phyloP scores from a whole-genome alignment of 2,888 invertebrate species.

The Mythimna loreyi region DNA sequence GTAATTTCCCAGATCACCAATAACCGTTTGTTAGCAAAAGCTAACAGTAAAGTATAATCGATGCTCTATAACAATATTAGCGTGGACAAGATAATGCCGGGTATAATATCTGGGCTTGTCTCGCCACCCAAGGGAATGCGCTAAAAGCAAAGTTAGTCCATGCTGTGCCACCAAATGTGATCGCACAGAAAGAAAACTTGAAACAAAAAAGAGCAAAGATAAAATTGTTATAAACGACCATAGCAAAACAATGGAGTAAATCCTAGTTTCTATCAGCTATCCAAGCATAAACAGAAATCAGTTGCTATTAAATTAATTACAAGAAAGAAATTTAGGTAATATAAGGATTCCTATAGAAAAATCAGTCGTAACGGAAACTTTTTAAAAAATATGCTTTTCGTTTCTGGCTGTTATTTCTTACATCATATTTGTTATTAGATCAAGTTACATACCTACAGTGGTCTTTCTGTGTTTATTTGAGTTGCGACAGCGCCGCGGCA shows the following conservation, averaged over 20 bases:
- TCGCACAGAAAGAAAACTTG: conserved; percentile 24
- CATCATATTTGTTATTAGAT: neutral
- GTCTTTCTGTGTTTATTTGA: neutral
- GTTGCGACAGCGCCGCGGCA: neutral
- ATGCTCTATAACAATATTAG: conserved; percentile 45
- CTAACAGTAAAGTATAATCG: conserved; percentile 22
- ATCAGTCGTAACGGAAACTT: no score
- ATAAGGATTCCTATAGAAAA: neutral
- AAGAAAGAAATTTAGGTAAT: neutral
- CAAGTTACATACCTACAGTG: neutral
- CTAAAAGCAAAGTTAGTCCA: conserved; percentile 60
- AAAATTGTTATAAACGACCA: neutral
- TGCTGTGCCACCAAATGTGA: neutral
- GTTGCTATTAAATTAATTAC: neutral
- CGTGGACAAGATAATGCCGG: conserved; percentile 50
- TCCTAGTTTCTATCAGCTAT: neutral
- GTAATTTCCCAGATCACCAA: neutral
- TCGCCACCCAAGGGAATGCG: conserved; percentile 52
- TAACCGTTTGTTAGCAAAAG: conserved; percentile 6
- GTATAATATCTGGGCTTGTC: conserved; percentile 37
- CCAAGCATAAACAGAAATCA: neutral
- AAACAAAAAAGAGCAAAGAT: neutral
- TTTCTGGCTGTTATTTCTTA: neutral
- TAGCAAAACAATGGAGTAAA: neutral
- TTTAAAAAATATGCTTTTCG: no score